Evolutionary conservation across 2,888 invertebrate species (phyloP).

Genomic region (Steinernema scapterisci): DNA sequence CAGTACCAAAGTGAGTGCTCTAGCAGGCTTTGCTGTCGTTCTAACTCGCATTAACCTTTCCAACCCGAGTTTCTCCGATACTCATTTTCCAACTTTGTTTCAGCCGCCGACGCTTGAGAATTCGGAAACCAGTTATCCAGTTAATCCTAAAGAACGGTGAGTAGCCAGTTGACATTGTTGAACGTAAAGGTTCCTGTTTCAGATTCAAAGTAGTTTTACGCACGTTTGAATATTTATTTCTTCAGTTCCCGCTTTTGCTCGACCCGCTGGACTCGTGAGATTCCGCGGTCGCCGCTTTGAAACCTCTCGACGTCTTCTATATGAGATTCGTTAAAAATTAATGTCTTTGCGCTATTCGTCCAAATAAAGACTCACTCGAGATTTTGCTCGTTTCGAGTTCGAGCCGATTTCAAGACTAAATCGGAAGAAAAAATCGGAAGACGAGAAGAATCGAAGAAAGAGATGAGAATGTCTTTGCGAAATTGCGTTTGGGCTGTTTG

Average conservation of each 20-base stretch:
- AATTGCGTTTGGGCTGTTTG: constrained; percentile 20
- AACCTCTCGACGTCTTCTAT: not conserved
- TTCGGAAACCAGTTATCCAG: not conserved
- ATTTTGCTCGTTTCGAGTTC: not conserved
- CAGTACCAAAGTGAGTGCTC: constrained; percentile 48
- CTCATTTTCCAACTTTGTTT: not conserved
- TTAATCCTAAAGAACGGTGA: not conserved
- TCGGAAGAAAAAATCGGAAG: not conserved
- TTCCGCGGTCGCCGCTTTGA: not conserved
- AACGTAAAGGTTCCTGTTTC: not conserved
- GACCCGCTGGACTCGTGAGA: not conserved
- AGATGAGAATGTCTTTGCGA: not conserved
- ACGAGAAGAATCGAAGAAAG: not conserved
- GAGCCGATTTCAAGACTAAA: not conserved
- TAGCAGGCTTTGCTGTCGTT: too few species aligned
- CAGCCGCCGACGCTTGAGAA: constrained; percentile 14
- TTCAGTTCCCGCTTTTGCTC: not conserved
- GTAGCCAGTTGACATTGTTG: not conserved
- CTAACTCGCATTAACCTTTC: too few species aligned
- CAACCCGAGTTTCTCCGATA: not conserved
- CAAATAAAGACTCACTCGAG: constrained; percentile 6
- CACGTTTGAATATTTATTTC: constrained; percentile 18
- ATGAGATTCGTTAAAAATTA: constrained; percentile 3
- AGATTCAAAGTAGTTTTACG: not conserved
- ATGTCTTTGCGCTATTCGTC: constrained; percentile 21